Conservation (phyloP, 1,140 invertebrate genomes). For the Drosophila nasuta region DNA sequence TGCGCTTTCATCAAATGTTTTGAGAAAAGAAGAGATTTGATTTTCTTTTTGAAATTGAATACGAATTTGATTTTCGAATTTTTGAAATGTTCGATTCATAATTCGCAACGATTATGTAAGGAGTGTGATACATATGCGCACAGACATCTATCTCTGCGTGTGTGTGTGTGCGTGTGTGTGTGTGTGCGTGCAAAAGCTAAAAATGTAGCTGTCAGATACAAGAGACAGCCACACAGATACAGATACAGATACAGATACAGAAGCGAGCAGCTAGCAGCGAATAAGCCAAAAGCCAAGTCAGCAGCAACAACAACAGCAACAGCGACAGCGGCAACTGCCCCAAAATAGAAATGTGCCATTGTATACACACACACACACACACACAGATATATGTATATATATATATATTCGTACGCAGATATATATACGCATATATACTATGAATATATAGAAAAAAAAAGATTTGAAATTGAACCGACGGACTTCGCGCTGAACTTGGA, state of each 20-base stretch:
- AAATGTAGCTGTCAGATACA: constrained; percentile 64
- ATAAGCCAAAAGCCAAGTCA: constrained; percentile 2
- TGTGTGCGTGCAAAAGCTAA: constrained; percentile 59
- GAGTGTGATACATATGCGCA: constrained; percentile 20
- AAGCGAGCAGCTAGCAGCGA: constrained; percentile 54
- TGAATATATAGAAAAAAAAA: background rate
- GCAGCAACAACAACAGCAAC: background rate
- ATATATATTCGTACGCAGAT: constrained; percentile 15
- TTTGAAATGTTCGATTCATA: constrained; percentile 33
- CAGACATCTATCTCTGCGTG: constrained; percentile 16
- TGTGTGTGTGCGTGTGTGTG: constrained; percentile 30
- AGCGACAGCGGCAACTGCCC: constrained; percentile 15
- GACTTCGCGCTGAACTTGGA: background rate
- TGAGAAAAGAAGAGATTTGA: background rate
- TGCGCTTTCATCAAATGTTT: background rate
- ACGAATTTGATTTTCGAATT: background rate
- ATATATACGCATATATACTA: constrained; percentile 29
- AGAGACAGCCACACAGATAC: background rate
- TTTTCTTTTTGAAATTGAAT: constrained; percentile 3
- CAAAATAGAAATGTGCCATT: constrained; percentile 66
- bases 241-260: constrained; percentile 4
- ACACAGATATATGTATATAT: constrained; percentile 30
- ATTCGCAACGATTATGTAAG: constrained; percentile 62
- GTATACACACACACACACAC: constrained; percentile 34
- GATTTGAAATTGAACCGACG: background rate